A percentile compares a stretch with the other conserved stretches of the same genome.
Evolutionary conservation across 2,113 vertebrate genomes (phyloP).

Genomic region (Solenodon paradoxus): DNA sequence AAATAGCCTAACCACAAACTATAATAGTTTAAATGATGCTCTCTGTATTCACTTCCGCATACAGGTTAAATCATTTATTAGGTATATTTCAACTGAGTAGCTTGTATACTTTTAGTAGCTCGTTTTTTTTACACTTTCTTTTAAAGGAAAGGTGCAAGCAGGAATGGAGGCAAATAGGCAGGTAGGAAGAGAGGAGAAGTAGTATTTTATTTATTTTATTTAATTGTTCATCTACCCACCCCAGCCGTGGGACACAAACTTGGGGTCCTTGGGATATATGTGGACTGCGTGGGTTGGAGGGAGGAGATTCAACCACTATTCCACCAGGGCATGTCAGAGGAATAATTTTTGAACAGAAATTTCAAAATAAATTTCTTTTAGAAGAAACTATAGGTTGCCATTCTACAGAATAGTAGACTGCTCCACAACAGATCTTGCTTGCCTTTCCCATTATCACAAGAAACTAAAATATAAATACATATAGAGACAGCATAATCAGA

Average conservation of each 20-base stretch:
- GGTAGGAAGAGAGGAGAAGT: too few relatives aligned
- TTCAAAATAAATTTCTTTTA: constrained; percentile 13
- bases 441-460: not conserved
- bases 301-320: too few relatives aligned
- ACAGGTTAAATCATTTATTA: constrained; percentile 10
- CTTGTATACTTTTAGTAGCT: not conserved
- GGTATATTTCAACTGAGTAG: not conserved
- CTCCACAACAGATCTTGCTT: not conserved
- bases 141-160: too few relatives aligned
- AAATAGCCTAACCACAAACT: not conserved
- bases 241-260: too few relatives aligned
- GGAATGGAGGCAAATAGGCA: too few relatives aligned
- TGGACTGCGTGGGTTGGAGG: too few relatives aligned
- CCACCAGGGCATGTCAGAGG: too few relatives aligned
- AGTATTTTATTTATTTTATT: too few relatives aligned
- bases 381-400: not conserved
- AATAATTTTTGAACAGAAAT: not conserved
- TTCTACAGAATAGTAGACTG: not conserved
- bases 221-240: too few relatives aligned
- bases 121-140: too few relatives aligned
- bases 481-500: not conserved
- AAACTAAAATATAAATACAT: not conserved
- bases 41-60: not conserved
- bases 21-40: constrained; percentile 28
- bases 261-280: too few relatives aligned